Percentiles rank a stretch among this genome's conserved stretches.
Evolutionary conservation across 2,888 invertebrate genomes (phyloP).

Genomic region (Oegoconia quadripuncta): DNA sequence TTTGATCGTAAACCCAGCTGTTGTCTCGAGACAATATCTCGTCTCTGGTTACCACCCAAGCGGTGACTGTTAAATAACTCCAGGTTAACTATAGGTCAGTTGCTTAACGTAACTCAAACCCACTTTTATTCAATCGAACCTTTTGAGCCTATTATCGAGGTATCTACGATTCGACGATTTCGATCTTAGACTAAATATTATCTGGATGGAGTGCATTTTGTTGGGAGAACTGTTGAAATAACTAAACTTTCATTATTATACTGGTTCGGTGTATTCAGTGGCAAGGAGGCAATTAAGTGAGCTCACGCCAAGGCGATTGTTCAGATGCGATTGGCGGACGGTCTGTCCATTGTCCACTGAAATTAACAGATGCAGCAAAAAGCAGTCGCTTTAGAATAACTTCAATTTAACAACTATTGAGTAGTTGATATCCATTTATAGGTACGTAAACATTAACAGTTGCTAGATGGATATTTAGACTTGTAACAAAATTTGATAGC

Average conservation of each 20-base stretch:
- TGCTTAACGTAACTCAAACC: slow-evolving; percentile 28
- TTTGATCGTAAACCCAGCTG: slow-evolving; percentile 73
- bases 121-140: slow-evolving; percentile 25
- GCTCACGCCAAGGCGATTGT: slow-evolving; percentile 57
- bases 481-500: too few relatives aligned
- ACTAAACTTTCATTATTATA: slow-evolving; percentile 25
- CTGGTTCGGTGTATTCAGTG: slow-evolving; percentile 42
- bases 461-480: too few relatives aligned
- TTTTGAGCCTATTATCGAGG: slow-evolving; percentile 20
- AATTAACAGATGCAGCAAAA: slow-evolving; percentile 59
- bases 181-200: slow-evolving; percentile 11
- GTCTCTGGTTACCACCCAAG: slow-evolving; percentile 67
- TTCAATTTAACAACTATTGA: slow-evolving; percentile 11
- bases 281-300: slow-evolving; percentile 61
- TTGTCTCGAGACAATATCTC: slow-evolving; percentile 69
- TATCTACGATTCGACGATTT: slow-evolving; percentile 13
- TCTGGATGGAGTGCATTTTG: slow-evolving; percentile 7
- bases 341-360: slow-evolving; percentile 57
- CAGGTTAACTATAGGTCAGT: slow-evolving; percentile 60
- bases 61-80: slow-evolving; percentile 57
- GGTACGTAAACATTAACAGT: too few relatives aligned
- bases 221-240: slow-evolving; percentile 12
- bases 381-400: slow-evolving; percentile 31
- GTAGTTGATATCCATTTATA: too few relatives aligned
- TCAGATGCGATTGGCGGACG: slow-evolving; percentile 48